phyloP scores from a whole-genome alignment of 1,140 invertebrate genomes.

The Polyergus mexicanus region DNA sequence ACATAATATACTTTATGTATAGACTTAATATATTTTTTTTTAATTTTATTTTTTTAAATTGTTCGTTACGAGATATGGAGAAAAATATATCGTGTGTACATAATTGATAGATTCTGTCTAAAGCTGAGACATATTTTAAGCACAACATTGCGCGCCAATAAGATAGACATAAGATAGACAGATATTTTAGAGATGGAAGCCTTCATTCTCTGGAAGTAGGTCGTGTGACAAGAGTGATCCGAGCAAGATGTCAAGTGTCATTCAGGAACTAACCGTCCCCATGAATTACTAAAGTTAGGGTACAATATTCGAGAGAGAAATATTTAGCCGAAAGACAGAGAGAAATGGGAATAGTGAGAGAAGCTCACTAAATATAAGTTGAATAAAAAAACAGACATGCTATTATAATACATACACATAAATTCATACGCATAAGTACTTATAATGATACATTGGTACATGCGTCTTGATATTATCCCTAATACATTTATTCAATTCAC shows the following conservation, averaged over 20 bases:
- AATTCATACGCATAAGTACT: not conserved
- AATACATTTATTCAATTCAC: not conserved
- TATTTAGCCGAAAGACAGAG: slow-evolving; percentile 32
- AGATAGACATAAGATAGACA: slow-evolving; percentile 17
- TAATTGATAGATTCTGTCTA: not conserved
- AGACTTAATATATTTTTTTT: not conserved
- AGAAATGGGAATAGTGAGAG: not conserved
- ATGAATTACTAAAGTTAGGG: slow-evolving; percentile 60
- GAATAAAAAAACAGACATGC: not conserved
- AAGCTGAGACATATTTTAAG: not conserved
- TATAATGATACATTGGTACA: not conserved
- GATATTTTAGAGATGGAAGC: slow-evolving; percentile 42
- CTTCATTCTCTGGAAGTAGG: slow-evolving; percentile 41
- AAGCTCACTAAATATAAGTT: not conserved
- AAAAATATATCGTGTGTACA: not conserved
- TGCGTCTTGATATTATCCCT: not conserved
- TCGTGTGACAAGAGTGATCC: slow-evolving; percentile 44
- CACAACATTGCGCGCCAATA: slow-evolving; percentile 7
- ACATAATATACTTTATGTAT: not conserved
- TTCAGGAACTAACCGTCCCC: slow-evolving; percentile 43
- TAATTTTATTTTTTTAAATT: not conserved
- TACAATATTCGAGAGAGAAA: slow-evolving; percentile 37
- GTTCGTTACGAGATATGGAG: not conserved
- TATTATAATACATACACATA: not conserved
- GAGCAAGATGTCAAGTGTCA: slow-evolving; percentile 56